phyloP scores from a whole-genome alignment of 2,797 vertebrate genomes.

The Tragelaphus eurycerus region DNA sequence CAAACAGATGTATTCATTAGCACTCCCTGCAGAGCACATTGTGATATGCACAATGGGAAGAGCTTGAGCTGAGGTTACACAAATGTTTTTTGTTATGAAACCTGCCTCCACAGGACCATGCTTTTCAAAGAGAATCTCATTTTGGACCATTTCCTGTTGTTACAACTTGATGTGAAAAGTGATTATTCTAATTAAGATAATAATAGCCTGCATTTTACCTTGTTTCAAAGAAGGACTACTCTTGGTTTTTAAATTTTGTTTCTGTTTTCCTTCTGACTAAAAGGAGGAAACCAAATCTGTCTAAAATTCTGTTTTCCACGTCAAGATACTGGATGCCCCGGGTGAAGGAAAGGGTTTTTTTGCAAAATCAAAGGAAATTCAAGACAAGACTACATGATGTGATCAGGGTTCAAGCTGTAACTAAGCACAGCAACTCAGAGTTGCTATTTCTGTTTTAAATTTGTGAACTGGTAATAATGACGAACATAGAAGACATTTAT shows the following conservation, averaged over 20 bases:
- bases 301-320: neutral
- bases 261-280: neutral
- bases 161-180: neutral
- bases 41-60: neutral
- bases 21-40: conserved; percentile 10
- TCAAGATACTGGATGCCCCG: neutral
- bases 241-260: neutral
- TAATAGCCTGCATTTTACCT: neutral
- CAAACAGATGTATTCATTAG: conserved; percentile 50
- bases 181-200: neutral
- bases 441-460: neutral
- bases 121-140: neutral
- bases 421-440: neutral
- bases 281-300: neutral
- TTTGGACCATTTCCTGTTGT: neutral
- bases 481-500: neutral
- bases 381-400: neutral
- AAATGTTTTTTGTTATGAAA: conserved; percentile 41
- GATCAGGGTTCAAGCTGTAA: neutral
- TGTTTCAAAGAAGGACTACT: neutral
- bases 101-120: neutral
- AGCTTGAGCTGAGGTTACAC: neutral
- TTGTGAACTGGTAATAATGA: neutral
- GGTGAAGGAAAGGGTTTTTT: neutral
- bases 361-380: neutral